Percentiles rank a stretch among this genome's conserved stretches.
phyloP scores from a whole-genome alignment of 2,797 vertebrate species.

The Urocyon cinereoargenteus region DNA sequence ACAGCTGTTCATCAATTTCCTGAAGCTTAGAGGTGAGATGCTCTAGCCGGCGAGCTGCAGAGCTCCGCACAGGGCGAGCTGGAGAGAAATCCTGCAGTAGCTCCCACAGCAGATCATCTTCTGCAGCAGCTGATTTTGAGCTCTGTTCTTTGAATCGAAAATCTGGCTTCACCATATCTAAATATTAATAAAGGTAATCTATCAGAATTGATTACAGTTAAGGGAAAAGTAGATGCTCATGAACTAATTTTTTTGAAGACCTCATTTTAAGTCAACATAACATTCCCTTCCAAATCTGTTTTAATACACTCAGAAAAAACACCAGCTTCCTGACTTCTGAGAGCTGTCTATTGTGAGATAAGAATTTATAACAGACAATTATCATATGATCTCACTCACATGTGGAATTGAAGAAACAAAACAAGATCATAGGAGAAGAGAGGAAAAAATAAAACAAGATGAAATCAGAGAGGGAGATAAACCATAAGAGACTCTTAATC shows the following conservation, averaged over 20 bases:
- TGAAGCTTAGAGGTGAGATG: constrained; percentile 89
- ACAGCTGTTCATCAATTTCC: constrained; percentile 91
- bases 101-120: constrained; percentile 78
- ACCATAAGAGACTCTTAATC: too few relatives aligned
- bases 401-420: too few relatives aligned
- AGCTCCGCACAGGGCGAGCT: not conserved
- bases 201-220: not conserved
- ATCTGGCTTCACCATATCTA: constrained; percentile 52
- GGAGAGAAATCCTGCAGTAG: constrained; percentile 29
- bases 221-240: not conserved
- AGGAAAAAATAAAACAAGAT: too few relatives aligned
- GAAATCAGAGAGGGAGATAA: too few relatives aligned
- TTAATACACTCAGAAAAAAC: constrained; percentile 24
- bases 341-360: not conserved
- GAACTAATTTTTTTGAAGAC: not conserved
- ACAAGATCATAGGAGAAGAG: too few relatives aligned
- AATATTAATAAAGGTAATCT: not conserved
- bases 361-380: not conserved
- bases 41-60: constrained; percentile 60
- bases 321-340: not conserved
- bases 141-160: constrained; percentile 36
- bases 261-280: constrained; percentile 6
- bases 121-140: constrained; percentile 30
- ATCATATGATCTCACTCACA: too few relatives aligned
- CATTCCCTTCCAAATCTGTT: constrained; percentile 29